phyloP scores from a whole-genome alignment of 2,797 vertebrate species.

The Remorina albescens region DNA sequence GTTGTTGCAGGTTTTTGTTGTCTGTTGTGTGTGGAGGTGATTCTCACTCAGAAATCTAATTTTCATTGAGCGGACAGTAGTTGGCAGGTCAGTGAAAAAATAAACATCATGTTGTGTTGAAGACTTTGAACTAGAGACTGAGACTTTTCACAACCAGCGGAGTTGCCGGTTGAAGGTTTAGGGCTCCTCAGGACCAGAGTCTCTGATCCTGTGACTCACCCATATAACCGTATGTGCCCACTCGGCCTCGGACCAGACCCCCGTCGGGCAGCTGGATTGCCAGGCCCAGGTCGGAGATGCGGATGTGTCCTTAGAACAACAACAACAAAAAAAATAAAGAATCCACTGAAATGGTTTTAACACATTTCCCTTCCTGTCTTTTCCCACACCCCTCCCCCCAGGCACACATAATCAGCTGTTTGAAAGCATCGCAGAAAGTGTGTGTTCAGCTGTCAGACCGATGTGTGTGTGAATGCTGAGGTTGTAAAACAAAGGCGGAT shows the following conservation, averaged over 20 bases:
- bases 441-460: not conserved
- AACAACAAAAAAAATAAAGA: not conserved
- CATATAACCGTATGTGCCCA: slow-evolving; percentile 91
- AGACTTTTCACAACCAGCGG: too few species aligned
- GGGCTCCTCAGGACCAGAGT: too few species aligned
- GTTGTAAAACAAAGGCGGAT: not conserved
- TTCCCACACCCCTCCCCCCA: not conserved
- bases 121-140: too few species aligned
- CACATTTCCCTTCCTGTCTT: slow-evolving; percentile 26
- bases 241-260: slow-evolving; percentile 78
- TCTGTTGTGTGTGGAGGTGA: too few species aligned
- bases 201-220: slow-evolving; percentile 71
- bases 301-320: slow-evolving; percentile 90
- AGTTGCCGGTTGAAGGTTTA: too few species aligned
- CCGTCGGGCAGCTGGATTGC: slow-evolving; percentile 83
- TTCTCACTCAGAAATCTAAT: too few species aligned
- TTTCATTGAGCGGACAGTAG: too few species aligned
- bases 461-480: not conserved
- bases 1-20: not conserved
- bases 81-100: too few species aligned
- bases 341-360: slow-evolving; percentile 27
- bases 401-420: too few species aligned
- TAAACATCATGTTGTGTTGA: too few species aligned
- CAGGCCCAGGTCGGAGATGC: slow-evolving; percentile 91
- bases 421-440: not conserved